Base-by-base conservation (phyloP, 1,140 invertebrate genomes). In the Drosophila watanabei region DNA sequence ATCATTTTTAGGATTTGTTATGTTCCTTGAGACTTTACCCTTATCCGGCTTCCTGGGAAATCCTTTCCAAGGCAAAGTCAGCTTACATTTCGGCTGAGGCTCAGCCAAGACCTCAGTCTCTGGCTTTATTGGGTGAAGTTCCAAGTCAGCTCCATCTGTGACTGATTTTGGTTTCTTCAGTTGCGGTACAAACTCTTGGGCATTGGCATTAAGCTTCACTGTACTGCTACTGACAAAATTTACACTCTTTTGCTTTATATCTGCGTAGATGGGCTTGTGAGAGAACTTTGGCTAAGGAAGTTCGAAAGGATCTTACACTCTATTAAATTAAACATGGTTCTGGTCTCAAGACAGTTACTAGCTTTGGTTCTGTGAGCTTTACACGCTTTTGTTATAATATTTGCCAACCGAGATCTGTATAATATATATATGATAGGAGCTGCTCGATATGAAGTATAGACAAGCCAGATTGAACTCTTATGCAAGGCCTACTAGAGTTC, bases 31-130 rank as follows among this genome's bases (percentile, higher is more conserved):
- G 5, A 18, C 16, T 13, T 33, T 59, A 51, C 41, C 8, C 7
- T 32, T 69, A 4, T 52, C 32, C 16, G 24, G 1, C 2, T 59
- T 61, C n/a, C 75, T 89, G 6, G 85, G 85, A 35, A 88, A 88
- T 2, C 85, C 84, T 13, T 85, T 85, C 84, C 84, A 88, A 4
- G 85, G 84, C 51, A 85, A 46, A 10, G 66, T 20, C 1, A 88
- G 13, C 10, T 65, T 72, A 0, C 45, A 45, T 39, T 78, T 49
- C 6, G 33, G 6, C 13, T 68, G 70, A 2, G 30, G 41, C 20
- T 35, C 48, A 9, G 56, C 43, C 20, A 66, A 2, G 0, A 16
- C 1, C 24, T 59, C 58, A 5, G 61, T 24, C 1, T 68, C 35
- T 13, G 20, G 56, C 32, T 62, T 52, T 7, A 62, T 16, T 11